Conservation (phyloP, 2,888 invertebrate species). For the Drosophila bunnanda region DNA sequence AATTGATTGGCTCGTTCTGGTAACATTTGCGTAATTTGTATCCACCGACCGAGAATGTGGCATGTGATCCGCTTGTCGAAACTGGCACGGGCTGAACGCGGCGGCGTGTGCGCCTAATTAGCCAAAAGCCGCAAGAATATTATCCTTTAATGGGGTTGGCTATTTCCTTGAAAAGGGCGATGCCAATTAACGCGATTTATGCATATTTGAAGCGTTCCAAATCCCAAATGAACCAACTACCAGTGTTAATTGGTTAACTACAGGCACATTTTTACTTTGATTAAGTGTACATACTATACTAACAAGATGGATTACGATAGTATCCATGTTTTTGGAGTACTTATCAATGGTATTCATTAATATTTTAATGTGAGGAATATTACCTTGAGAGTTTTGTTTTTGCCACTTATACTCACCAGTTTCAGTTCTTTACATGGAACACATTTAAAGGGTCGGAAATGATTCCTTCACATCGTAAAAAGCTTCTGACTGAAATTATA, state of each 20-base stretch:
- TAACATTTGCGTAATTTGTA: slow-evolving; percentile 68
- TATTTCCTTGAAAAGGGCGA: slow-evolving; percentile 5
- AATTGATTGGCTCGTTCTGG: slow-evolving; percentile 34
- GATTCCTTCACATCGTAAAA: too few species aligned
- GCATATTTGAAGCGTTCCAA: slow-evolving; percentile 31
- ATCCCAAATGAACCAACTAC: slow-evolving; percentile 4
- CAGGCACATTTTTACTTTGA: not conserved
- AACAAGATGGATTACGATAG: not conserved
- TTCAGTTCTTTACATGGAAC: too few species aligned
- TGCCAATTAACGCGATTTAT: slow-evolving; percentile 43
- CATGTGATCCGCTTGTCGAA: slow-evolving; percentile 65
- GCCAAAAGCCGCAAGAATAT: slow-evolving; percentile 58
- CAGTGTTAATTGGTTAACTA: slow-evolving; percentile 23
- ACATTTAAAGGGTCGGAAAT: not conserved
- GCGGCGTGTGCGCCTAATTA: slow-evolving; percentile 67
- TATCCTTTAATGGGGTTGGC: slow-evolving; percentile 63
- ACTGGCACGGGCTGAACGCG: slow-evolving; percentile 15
- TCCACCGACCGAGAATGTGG: slow-evolving; percentile 55
- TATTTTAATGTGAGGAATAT: not conserved
- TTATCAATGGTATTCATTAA: not conserved
- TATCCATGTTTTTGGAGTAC: not conserved
- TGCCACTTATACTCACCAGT: too few species aligned
- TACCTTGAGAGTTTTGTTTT: too few species aligned
- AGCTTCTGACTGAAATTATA: too few species aligned
- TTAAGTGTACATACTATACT: not conserved